Conservation (phyloP, 2,113 vertebrate genomes). For the Prionailurus bengalensis region DNA sequence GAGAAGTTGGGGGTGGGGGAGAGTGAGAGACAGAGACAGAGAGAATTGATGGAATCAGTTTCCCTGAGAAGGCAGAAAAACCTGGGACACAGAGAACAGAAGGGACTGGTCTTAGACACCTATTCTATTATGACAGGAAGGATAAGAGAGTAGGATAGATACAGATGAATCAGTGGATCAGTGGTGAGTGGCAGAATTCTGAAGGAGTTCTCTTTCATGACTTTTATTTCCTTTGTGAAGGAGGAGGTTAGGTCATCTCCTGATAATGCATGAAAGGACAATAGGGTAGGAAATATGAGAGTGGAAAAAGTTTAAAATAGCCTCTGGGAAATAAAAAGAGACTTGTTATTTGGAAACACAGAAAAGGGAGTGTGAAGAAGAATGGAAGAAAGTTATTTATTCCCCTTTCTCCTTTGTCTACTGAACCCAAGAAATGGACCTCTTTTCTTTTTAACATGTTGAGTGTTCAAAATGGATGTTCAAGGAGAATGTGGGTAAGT, state of each 20-base stretch:
- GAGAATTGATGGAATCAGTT: background rate
- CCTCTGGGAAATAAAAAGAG: background rate
- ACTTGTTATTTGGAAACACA: background rate
- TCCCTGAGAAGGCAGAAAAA: background rate
- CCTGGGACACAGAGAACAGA: background rate
- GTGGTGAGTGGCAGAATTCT: background rate
- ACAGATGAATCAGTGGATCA: background rate
- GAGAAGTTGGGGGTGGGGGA: background rate
- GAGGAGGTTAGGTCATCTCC: background rate
- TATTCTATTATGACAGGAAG: background rate
- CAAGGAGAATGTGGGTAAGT: background rate
- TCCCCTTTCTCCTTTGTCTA: background rate
- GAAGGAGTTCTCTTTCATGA: background rate
- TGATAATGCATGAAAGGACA: background rate
- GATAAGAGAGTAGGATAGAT: background rate
- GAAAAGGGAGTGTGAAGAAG: background rate
- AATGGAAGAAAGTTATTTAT: background rate
- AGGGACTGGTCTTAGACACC: background rate
- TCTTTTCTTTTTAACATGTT: background rate
- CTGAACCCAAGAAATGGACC: background rate
- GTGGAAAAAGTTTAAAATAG: background rate
- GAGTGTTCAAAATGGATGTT: background rate
- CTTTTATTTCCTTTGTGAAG: background rate
- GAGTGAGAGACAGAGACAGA: background rate
- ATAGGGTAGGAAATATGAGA: background rate